Percentiles rank a stretch among this genome's conserved stretches.
These are phyloP conservation scores for Hyalella azteca DNA, from an alignment of 2,888 invertebrate species.

Conservation along the genomic window DNA sequence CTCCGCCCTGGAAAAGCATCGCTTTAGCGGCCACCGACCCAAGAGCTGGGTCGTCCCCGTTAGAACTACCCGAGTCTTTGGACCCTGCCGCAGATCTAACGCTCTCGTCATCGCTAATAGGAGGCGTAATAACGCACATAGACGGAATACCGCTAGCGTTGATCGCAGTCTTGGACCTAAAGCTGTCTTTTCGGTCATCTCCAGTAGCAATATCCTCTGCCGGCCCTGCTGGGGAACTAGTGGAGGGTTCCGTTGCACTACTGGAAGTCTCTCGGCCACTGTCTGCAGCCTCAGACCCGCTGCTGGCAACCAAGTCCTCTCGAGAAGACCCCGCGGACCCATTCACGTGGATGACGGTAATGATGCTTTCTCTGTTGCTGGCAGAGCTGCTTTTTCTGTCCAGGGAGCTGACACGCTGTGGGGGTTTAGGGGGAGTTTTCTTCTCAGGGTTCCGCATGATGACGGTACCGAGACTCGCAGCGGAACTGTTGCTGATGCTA, in stretches of 20 bases:
- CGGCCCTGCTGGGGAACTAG: constrained; percentile 14
- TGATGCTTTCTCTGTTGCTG: constrained; percentile 56
- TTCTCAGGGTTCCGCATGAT: constrained; percentile 63
- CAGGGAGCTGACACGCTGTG: constrained; percentile 58
- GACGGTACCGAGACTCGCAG: constrained; percentile 74
- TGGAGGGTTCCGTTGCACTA: constrained; percentile 70
- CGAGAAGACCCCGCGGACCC: constrained; percentile 51
- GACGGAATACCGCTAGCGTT: constrained; percentile 88
- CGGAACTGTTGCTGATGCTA: constrained; percentile 88
- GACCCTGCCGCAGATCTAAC: constrained; percentile 61
- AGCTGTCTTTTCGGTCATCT: constrained; percentile 84
- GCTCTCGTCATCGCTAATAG: constrained; percentile 84
- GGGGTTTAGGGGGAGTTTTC: constrained; percentile 58
- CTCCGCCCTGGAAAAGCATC: constrained; percentile 20
- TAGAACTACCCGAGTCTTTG: background rate
- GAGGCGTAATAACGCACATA: constrained; percentile 89
- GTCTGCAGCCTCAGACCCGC: constrained; percentile 72
- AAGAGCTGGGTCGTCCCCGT: constrained; percentile 15
- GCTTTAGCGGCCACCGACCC: constrained; percentile 32
- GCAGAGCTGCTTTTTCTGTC: constrained; percentile 46
- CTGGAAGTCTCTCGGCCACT: constrained; percentile 82
- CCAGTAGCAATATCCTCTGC: constrained; percentile 68
- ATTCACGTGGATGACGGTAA: constrained; percentile 58
- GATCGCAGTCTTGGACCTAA: constrained; percentile 83
- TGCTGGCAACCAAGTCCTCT: constrained; percentile 61